Percentiles rank a stretch among this genome's conserved stretches.
phyloP scores from a whole-genome alignment of 2,113 vertebrate genomes.

The Smithornis capensis region DNA sequence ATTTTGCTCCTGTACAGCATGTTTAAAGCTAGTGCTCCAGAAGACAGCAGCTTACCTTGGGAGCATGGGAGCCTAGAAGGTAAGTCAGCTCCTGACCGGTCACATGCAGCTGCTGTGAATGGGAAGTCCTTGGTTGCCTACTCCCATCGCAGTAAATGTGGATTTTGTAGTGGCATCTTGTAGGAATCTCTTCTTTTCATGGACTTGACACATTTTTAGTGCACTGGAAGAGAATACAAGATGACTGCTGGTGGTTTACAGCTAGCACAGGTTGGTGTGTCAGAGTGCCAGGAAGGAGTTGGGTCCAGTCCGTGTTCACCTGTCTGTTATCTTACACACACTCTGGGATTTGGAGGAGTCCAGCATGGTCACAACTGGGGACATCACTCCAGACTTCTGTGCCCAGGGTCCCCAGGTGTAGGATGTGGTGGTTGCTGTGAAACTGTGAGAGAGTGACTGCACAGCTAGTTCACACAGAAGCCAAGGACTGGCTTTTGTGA shows the following conservation, averaged over 20 bases:
- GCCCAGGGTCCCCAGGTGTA: not conserved
- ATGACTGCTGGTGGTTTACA: not conserved
- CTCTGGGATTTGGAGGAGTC: not conserved
- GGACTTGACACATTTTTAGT: not conserved
- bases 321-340: not conserved
- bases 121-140: not conserved
- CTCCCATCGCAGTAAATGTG: not conserved
- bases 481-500: not conserved
- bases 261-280: not conserved
- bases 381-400: not conserved
- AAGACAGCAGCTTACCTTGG: not conserved
- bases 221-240: not conserved
- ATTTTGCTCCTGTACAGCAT: not conserved
- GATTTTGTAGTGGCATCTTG: not conserved
- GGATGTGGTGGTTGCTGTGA: not conserved
- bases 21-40: not conserved
- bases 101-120: not conserved
- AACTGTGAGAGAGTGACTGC: not conserved
- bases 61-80: not conserved
- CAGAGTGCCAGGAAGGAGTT: not conserved
- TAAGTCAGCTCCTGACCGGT: not conserved
- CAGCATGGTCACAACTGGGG: not conserved
- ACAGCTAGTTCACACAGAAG: not conserved
- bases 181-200: not conserved
- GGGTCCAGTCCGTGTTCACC: not conserved